Conservation (phyloP, 2,113 vertebrate species). For the Burhinus bistriatus region DNA sequence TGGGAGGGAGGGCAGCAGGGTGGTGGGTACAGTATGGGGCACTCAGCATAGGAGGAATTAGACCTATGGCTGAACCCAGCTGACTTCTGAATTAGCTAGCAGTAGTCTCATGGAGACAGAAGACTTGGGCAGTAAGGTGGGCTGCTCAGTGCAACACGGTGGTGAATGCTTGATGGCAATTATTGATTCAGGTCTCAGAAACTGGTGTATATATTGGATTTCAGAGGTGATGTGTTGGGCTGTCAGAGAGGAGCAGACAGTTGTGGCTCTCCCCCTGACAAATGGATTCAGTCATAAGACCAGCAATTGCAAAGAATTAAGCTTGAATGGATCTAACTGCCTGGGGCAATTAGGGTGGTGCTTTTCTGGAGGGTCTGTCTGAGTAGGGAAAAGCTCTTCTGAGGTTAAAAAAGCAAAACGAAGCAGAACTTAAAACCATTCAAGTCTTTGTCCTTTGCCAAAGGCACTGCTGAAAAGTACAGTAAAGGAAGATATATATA, state of each 20-base stretch:
- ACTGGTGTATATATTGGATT: neutral
- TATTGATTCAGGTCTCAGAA: slow-evolving; percentile 15
- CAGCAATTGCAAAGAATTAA: neutral
- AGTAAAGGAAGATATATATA: neutral
- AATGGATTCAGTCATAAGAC: neutral
- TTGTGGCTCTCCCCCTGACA: neutral
- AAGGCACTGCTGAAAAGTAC: neutral
- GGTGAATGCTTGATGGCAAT: neutral
- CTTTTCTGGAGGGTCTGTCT: neutral
- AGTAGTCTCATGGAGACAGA: neutral
- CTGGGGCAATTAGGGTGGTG: neutral
- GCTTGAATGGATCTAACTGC: neutral
- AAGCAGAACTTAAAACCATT: neutral
- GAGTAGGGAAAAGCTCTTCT: neutral
- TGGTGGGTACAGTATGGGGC: neutral
- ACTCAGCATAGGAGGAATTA: neutral
- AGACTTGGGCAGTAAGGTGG: neutral
- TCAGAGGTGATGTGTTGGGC: slow-evolving; percentile 2
- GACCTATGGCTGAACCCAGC: neutral
- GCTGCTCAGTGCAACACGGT: neutral
- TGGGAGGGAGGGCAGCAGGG: neutral
- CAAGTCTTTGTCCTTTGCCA: neutral
- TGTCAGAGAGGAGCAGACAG: neutral
- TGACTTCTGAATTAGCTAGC: neutral
- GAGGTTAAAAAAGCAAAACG: neutral